Evolutionary conservation across 2,888 invertebrate species (phyloP).

Genomic region (Orthosia gracilis): DNA sequence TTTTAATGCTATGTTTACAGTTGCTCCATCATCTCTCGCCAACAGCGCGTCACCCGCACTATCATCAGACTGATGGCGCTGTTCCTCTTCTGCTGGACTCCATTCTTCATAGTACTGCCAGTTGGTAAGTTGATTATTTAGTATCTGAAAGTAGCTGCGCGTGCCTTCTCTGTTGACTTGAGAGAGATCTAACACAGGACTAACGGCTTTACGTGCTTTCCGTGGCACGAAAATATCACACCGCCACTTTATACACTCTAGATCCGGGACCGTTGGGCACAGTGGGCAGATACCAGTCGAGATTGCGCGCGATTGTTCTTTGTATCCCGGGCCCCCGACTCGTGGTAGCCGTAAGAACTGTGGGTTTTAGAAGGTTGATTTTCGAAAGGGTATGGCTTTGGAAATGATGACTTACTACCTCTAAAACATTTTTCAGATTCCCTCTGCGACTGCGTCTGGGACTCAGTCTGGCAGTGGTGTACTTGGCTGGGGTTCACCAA

Average conservation of each 20-base stretch:
- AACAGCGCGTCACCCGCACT: conserved; percentile 93
- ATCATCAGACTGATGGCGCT: conserved; percentile 92
- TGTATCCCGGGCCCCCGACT: too few relatives aligned
- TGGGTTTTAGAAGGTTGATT: too few relatives aligned
- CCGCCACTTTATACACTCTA: too few relatives aligned
- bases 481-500: conserved; percentile 94
- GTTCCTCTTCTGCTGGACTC: conserved; percentile 93
- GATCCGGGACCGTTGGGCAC: too few relatives aligned
- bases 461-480: conserved; percentile 91
- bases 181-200: too few relatives aligned
- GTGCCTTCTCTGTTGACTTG: too few relatives aligned
- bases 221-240: too few relatives aligned
- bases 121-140: conserved; percentile 84
- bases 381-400: too few relatives aligned
- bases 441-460: conserved; percentile 87
- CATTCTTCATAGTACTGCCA: conserved; percentile 93
- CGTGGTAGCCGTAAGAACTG: too few relatives aligned
- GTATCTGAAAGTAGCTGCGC: neutral
- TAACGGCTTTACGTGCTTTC: too few relatives aligned
- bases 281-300: too few relatives aligned
- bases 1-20: conserved; percentile 61
- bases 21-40: conserved; percentile 79
- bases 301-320: too few relatives aligned
- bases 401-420: neutral
- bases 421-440: conserved; percentile 79